Evolutionary conservation across 2,797 vertebrate species (phyloP).

Genomic region (Heteromormyrus szaboi): DNA sequence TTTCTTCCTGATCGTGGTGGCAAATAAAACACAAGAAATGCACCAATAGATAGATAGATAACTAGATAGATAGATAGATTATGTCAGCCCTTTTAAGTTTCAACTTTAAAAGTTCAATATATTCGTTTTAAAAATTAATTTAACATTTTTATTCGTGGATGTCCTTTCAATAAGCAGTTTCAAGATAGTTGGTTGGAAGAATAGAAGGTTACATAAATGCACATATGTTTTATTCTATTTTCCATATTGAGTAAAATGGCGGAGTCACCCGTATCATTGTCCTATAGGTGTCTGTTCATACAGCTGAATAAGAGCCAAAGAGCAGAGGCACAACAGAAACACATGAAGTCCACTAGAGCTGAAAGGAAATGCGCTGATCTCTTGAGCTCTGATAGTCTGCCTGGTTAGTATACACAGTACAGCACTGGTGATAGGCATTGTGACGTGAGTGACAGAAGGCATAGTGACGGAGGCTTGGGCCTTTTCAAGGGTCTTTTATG

Average conservation of each 20-base stretch:
- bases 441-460: slow-evolving; percentile 60
- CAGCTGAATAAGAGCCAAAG: not conserved
- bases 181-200: not conserved
- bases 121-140: not conserved
- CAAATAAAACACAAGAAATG: not conserved
- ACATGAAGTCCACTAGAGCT: not conserved
- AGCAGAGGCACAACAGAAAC: not conserved
- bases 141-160: not conserved
- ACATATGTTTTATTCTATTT: not conserved
- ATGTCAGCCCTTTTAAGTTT: not conserved
- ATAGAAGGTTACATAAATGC: not conserved
- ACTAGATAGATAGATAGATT: not conserved
- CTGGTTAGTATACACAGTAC: slow-evolving; percentile 13
- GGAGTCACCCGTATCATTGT: not conserved
- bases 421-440: slow-evolving; percentile 50
- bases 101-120: not conserved
- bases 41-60: not conserved
- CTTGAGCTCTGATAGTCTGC: not conserved
- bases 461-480: slow-evolving; percentile 10
- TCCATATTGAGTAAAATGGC: too few species aligned
- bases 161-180: not conserved
- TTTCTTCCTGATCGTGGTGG: not conserved
- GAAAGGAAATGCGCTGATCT: not conserved
- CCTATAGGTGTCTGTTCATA: not conserved
- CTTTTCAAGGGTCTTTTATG: slow-evolving; percentile 31